A percentile compares a stretch with the other conserved stretches of the same genome.
phyloP scores from a whole-genome alignment of 2,888 invertebrate species.

The Spicauda simplicius region DNA sequence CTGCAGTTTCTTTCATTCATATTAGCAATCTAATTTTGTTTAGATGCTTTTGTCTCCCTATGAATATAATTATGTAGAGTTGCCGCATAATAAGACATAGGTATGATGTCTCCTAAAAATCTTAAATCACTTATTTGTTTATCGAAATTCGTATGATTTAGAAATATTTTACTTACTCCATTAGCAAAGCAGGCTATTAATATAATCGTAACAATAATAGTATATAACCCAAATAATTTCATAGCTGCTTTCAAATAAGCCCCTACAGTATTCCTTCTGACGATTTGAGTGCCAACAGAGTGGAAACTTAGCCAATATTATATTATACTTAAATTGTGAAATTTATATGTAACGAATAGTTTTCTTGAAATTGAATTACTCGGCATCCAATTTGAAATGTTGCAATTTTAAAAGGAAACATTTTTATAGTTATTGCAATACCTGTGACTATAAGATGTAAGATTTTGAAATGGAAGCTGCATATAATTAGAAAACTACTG shows the following conservation, averaged over 20 bases:
- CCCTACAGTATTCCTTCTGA: background rate
- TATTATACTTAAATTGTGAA: background rate
- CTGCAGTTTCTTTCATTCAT: too few species aligned
- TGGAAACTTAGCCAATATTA: background rate
- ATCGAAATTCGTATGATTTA: too few species aligned
- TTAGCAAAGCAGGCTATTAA: constrained; percentile 47
- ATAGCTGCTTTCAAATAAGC: constrained; percentile 6
- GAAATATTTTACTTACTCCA: constrained; percentile 66
- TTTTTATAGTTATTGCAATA: too few species aligned
- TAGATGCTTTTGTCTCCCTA: too few species aligned
- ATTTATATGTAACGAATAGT: background rate
- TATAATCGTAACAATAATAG: constrained; percentile 40
- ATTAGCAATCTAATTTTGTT: too few species aligned
- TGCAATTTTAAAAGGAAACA: background rate
- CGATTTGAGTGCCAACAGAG: background rate
- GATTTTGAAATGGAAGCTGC: too few species aligned
- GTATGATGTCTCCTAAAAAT: too few species aligned
- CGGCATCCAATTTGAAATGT: background rate
- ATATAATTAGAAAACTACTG: too few species aligned
- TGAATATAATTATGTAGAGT: too few species aligned
- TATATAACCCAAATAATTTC: constrained; percentile 31
- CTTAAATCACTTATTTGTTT: too few species aligned
- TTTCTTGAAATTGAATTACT: background rate
- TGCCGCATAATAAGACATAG: too few species aligned
- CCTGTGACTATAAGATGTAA: too few species aligned